Conservation (phyloP, 2,888 invertebrate genomes). For the Metallyticus violacea region DNA sequence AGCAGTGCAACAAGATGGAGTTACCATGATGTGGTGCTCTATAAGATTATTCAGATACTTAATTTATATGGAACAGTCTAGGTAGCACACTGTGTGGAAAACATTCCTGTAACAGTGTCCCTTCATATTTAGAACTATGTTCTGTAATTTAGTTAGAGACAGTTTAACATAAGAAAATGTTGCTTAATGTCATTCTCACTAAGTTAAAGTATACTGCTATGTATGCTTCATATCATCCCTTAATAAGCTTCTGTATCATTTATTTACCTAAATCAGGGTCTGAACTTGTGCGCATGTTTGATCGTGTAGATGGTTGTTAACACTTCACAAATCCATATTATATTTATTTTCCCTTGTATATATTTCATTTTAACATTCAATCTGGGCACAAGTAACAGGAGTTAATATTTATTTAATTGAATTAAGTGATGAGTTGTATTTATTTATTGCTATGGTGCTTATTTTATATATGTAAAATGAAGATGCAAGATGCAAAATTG, state of each 20-base stretch:
- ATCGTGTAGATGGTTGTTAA: background rate
- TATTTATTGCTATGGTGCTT: background rate
- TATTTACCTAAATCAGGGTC: background rate
- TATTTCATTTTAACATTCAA: background rate
- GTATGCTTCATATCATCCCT: background rate
- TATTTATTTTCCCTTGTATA: background rate
- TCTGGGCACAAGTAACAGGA: background rate
- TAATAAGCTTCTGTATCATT: background rate
- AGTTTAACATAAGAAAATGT: background rate
- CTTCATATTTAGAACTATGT: background rate
- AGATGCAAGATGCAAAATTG: background rate
- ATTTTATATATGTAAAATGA: background rate
- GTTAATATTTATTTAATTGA: background rate
- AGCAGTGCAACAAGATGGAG: background rate
- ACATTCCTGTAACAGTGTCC: background rate
- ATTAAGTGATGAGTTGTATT: background rate
- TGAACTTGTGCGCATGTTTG: background rate
- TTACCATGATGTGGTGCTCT: background rate
- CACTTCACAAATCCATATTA: background rate
- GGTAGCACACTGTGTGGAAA: background rate
- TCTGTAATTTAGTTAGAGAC: background rate
- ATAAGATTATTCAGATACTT: background rate
- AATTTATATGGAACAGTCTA: background rate
- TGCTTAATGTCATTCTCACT: background rate
- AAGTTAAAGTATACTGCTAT: background rate